Conservation (phyloP, 2,888 invertebrate species). For the Drosophila falleni region DNA sequence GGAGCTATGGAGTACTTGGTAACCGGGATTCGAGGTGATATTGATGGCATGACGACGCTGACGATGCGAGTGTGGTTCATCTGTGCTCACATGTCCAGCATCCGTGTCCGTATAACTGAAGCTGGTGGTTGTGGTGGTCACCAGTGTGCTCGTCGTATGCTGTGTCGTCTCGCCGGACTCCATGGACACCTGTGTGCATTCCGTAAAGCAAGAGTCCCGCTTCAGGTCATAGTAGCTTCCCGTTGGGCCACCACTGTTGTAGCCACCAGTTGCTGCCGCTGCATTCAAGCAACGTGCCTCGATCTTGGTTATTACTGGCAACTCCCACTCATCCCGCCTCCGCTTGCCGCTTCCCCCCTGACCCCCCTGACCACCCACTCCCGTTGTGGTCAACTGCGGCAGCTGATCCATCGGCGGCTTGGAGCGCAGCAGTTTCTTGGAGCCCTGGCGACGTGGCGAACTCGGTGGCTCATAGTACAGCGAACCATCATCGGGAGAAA, state of each 20-base stretch:
- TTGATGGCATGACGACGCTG: slow-evolving; percentile 85
- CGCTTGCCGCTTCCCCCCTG: slow-evolving; percentile 42
- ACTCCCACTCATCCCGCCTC: slow-evolving; percentile 78
- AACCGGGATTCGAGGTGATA: slow-evolving; percentile 86
- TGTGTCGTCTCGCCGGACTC: slow-evolving; percentile 83
- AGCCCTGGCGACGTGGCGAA: slow-evolving; percentile 73
- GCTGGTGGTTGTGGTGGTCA: slow-evolving; percentile 83
- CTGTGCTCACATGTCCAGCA: slow-evolving; percentile 25
- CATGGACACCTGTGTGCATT: slow-evolving; percentile 84
- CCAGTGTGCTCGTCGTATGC: slow-evolving; percentile 75
- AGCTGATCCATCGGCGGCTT: slow-evolving; percentile 55
- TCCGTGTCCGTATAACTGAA: slow-evolving; percentile 79
- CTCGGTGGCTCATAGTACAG: slow-evolving; percentile 72
- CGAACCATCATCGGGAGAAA: slow-evolving; percentile 81
- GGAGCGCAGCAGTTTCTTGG: slow-evolving; percentile 67
- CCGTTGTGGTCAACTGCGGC: slow-evolving; percentile 62
- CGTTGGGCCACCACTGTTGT: slow-evolving; percentile 36
- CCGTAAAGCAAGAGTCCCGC: slow-evolving; percentile 84
- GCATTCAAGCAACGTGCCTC: slow-evolving; percentile 75
- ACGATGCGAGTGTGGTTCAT: slow-evolving; percentile 38
- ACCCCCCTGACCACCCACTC: slow-evolving; percentile 24
- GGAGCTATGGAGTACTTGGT: slow-evolving; percentile 85
- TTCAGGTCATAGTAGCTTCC: slow-evolving; percentile 73
- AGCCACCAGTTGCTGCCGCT: slow-evolving; percentile 41
- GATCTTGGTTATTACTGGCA: slow-evolving; percentile 69